Base-by-base conservation (phyloP, 2,888 invertebrate genomes). In the Ametastegia equiseti region DNA sequence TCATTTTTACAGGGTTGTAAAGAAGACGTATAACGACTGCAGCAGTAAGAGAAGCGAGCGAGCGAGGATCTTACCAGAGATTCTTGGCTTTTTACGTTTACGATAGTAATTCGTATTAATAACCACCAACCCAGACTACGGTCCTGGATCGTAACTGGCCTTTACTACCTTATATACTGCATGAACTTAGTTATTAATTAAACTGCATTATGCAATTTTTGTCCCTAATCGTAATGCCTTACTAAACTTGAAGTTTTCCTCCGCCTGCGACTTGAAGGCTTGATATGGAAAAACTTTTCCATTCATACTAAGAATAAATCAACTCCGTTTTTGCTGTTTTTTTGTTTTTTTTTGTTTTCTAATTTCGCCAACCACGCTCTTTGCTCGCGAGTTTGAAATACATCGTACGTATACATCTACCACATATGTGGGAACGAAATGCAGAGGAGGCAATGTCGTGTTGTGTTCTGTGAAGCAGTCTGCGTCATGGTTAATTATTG, bases 241-340 rank as follows among this genome's bases (percentile, higher is more conserved):
- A 13, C 7, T 23, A 39, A 36, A 67, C 19, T 19, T 2, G 19
- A 67, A 67, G 19, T 67, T 36, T 67, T n/a, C 39, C 13, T 15
- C 2, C 19, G 13, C 67, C 30, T 60, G 60, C 60, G 30, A 2
- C 11, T 11, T 13, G 15, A 15, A 27, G 60, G 15, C 30, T 9
- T 6, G 5, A 42, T 60, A 60, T 60, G 15, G 23, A 47, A 50
- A 73, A n/a, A 23, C 39, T 54, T 30, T 33, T 73, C 27, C 47
- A 83, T 82, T 84, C 86, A 86, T 85, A 87, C 84, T 81, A 82
- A 86, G 85, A 85, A 87, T 87, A 88, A 88, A 87, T 87, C 86
- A 86, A 83, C 84, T 86, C 27, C 19, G 19, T 86, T 85, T 85
- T 84, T 85, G 84, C n/a, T n/a, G n/a, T n/a, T n/a, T n/a, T n/a